Evolutionary conservation across 1,140 invertebrate genomes (phyloP).

Genomic region (Trichogramma pretiosum): DNA sequence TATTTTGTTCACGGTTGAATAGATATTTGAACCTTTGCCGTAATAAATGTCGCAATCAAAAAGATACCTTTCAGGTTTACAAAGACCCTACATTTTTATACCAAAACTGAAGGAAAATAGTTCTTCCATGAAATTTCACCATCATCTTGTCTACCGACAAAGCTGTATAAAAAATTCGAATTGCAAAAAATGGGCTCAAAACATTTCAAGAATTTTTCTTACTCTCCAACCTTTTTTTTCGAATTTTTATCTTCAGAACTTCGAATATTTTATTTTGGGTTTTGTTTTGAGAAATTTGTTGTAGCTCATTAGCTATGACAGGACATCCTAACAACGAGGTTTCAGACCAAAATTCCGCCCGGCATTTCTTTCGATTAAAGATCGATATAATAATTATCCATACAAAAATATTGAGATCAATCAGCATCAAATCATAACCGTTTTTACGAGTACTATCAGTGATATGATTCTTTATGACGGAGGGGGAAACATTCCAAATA

Average conservation of each 20-base stretch:
- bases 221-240: conserved; percentile 14
- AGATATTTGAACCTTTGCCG: conserved; percentile 7
- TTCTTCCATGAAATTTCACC: conserved; percentile 19
- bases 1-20: not conserved
- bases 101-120: conserved; percentile 3
- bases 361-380: conserved; percentile 16
- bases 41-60: conserved; percentile 14
- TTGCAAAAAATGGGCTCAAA: conserved; percentile 14
- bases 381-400: conserved; percentile 18
- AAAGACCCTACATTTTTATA: conserved; percentile 13
- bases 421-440: conserved; percentile 8
- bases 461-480: conserved; percentile 18
- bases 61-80: conserved; percentile 2
- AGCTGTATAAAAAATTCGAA: conserved; percentile 17
- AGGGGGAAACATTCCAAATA: conserved; percentile 20
- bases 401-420: conserved; percentile 17
- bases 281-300: conserved; percentile 16
- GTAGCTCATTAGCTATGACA: conserved; percentile 11
- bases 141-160: conserved; percentile 18
- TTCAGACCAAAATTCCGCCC: conserved; percentile 16
- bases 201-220: conserved; percentile 16
- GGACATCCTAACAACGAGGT: conserved; percentile 3
- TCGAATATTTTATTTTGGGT: conserved; percentile 15
- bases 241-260: conserved; percentile 2
- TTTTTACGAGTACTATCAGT: conserved; percentile 13